Evolutionary conservation across 2,113 vertebrate genomes (phyloP).

Genomic region (Pedetes capensis): DNA sequence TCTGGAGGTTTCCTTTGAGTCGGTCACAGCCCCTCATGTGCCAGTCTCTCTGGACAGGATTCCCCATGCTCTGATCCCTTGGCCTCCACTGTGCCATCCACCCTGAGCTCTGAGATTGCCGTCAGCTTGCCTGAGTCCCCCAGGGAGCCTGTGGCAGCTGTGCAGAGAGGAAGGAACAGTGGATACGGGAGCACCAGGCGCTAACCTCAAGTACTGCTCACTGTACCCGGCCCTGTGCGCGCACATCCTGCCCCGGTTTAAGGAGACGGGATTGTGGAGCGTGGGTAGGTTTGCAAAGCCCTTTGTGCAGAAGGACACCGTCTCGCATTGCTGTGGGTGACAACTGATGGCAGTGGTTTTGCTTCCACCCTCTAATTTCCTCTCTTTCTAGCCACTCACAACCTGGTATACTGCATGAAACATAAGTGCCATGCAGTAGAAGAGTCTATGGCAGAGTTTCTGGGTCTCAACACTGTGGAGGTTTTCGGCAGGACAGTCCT

Average conservation of each 20-base stretch:
- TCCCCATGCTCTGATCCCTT: neutral
- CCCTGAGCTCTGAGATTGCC: neutral
- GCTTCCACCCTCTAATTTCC: neutral
- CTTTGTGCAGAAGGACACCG: neutral
- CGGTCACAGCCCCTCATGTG: neutral
- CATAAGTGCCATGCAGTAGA: neutral
- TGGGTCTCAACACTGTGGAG: neutral
- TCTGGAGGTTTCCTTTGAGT: neutral
- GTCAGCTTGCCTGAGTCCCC: neutral
- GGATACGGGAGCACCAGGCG: neutral
- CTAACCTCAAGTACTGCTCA: accelerated
- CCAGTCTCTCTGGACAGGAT: neutral
- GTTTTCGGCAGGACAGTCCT: neutral
- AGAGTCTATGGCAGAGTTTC: neutral
- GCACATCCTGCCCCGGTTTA: neutral
- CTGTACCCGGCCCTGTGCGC: neutral
- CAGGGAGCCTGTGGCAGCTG: neutral
- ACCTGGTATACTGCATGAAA: neutral
- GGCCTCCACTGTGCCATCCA: accelerated
- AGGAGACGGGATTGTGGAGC: neutral
- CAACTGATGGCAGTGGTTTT: neutral
- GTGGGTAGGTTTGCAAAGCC: neutral
- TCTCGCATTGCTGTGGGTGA: neutral
- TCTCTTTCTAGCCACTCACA: neutral
- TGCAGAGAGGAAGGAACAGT: neutral